These are phyloP conservation scores for Pollenia griseotomentosa DNA, from an alignment of 2,888 invertebrate genomes.

Conservation along the genomic window DNA sequence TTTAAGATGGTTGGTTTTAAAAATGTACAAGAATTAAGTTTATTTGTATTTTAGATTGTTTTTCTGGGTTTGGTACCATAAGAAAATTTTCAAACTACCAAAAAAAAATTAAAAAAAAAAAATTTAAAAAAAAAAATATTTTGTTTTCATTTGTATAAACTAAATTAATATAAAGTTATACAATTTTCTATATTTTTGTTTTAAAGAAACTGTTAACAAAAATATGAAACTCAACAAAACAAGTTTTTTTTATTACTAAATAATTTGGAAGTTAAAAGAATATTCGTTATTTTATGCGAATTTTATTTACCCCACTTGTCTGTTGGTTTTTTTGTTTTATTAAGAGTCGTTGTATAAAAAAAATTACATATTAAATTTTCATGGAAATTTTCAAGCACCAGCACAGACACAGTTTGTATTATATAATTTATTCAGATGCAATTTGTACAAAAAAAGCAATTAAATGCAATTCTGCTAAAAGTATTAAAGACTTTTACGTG, in stretches of 20 bases:
- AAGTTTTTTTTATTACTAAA: background rate
- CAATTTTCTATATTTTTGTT: background rate
- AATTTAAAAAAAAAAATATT: too few species aligned
- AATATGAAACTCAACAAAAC: background rate
- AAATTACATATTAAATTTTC: slow-evolving; percentile 27
- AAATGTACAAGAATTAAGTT: too few species aligned
- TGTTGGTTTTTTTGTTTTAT: background rate
- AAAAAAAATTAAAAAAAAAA: too few species aligned
- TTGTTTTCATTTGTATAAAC: too few species aligned
- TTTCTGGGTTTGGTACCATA: too few species aligned
- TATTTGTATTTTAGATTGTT: too few species aligned
- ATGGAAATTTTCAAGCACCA: slow-evolving; percentile 13
- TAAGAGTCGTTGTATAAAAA: too few species aligned
- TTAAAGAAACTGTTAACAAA: background rate
- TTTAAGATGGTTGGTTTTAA: too few species aligned
- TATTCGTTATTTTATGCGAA: background rate
- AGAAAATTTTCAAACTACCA: too few species aligned
- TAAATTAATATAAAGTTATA: too few species aligned
- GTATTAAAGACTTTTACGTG: slow-evolving; percentile 8
- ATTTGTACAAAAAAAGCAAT: slow-evolving; percentile 42
- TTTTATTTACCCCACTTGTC: background rate
- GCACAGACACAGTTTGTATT: background rate
- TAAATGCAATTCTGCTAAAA: slow-evolving; percentile 38
- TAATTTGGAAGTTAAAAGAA: background rate
- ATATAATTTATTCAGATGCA: slow-evolving; percentile 48